Conservation (phyloP, 2,888 invertebrate genomes). For the Heliothis peltigera region DNA sequence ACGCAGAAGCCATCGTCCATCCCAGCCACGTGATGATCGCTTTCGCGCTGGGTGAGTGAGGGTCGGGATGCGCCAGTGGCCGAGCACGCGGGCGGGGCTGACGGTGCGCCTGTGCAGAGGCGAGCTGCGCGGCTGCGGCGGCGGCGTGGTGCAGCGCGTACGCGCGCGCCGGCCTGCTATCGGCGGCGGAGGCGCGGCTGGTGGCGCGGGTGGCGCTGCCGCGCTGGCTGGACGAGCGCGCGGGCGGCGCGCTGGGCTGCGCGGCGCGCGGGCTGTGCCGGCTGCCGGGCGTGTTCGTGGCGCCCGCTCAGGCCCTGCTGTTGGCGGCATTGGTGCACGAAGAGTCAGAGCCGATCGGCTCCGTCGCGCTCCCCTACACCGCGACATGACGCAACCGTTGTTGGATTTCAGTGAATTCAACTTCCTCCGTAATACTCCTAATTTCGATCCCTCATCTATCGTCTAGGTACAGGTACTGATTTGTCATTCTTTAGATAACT, state of each 20-base stretch:
- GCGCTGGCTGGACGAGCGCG: constrained; percentile 56
- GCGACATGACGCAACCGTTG: neutral
- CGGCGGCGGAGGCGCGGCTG: constrained; percentile 64
- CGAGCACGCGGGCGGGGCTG: neutral
- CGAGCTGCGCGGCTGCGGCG: constrained; percentile 65
- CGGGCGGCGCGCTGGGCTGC: constrained; percentile 43
- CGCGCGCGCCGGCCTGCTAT: constrained; percentile 69
- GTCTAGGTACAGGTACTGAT: too few species aligned
- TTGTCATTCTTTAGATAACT: too few species aligned
- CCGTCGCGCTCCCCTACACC: neutral
- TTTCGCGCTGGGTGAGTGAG: constrained; percentile 61
- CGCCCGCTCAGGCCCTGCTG: constrained; percentile 74
- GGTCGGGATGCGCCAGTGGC: constrained; percentile 7
- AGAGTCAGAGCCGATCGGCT: neutral
- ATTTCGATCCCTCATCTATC: too few species aligned
- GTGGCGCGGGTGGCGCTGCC: constrained; percentile 71
- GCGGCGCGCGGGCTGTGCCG: constrained; percentile 62
- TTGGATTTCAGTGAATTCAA: neutral
- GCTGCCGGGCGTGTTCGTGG: constrained; percentile 70
- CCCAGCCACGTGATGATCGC: constrained; percentile 59
- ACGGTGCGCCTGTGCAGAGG: constrained; percentile 49
- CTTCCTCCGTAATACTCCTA: too few species aligned
- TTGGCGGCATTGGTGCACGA: constrained; percentile 63
- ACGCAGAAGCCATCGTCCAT: constrained; percentile 73
- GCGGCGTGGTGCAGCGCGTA: constrained; percentile 69